Base-by-base conservation (phyloP, 1,140 invertebrate genomes). In the Brachionus angularis region DNA sequence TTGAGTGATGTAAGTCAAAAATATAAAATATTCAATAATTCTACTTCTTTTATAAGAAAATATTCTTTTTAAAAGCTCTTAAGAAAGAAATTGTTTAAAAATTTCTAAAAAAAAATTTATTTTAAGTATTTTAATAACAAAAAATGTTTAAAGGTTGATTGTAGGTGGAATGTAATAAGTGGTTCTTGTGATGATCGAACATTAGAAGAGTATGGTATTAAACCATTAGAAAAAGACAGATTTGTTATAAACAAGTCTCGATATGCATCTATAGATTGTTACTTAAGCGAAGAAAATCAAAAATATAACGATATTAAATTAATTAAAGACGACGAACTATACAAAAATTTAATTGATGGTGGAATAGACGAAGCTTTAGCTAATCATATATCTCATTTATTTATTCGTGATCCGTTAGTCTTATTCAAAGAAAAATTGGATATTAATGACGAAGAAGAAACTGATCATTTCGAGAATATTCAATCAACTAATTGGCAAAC, bases 401-500 rank as follows among this genome's bases (percentile, higher is more conserved):
- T 99, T 80, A 98, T 99, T 73, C 85, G 96, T 25, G 96, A 99
- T 82, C 90, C 95, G 0, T 89, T 99, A 0, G 78, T 91, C 14
- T 83, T 98, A 23, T 99, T 97, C 83, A 89, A 87, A 33, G 96
- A 99, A 81, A 96, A 96, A 80, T 39, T 71, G 10, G 7, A 27
- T 25, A 33, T 55, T 10, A 49, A 71, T 61, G 50, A 53, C 36
- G 46, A 49, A 21, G 29, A 71, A 61, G 70, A 71, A 33, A 71
- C 49, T 16, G 70, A 71, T 55, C 70, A 71, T 71, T 71, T 71
- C 23, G 70, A 71, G 90, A 98, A 98, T 78, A 96, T 99, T 75
- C 96, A 99, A 81, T 98, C 95, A 1, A 99, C 96, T 4, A 99
- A 99, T 84, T 99, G 96, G 96, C 96, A 99, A 84, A 97, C 96